Percentiles rank a stretch among this genome's conserved stretches.
phyloP scores from a whole-genome alignment of 2,888 invertebrate species.

The Trypoxylon attenuatum region DNA sequence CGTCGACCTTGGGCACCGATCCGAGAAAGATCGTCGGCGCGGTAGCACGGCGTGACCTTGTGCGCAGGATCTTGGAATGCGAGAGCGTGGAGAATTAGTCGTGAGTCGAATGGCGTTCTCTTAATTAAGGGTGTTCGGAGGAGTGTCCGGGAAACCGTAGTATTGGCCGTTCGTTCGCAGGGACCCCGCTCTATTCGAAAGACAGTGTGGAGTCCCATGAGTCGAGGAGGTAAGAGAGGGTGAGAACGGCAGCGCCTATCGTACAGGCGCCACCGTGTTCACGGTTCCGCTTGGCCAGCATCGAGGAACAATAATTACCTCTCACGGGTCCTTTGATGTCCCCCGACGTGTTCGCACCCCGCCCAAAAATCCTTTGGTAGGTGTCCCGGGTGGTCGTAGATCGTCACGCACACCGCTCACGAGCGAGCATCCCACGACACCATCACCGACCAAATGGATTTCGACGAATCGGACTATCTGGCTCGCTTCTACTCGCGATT shows the following conservation, averaged over 20 bases:
- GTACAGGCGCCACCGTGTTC: slow-evolving; percentile 67
- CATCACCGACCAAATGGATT: no score
- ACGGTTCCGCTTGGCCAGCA: slow-evolving; percentile 57
- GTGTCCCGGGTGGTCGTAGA: slow-evolving; percentile 61
- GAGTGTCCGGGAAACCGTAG: slow-evolving; percentile 34
- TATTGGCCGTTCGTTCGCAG: slow-evolving; percentile 9
- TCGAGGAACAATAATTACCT: slow-evolving; percentile 73
- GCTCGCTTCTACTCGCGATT: no score
- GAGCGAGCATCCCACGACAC: no score
- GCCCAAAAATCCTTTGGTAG: slow-evolving; percentile 60
- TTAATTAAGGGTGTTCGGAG: slow-evolving; percentile 65
- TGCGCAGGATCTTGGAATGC: slow-evolving; percentile 44
- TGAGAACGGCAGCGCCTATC: slow-evolving; percentile 68
- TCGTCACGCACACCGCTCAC: slow-evolving; percentile 38
- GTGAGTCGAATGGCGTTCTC: slow-evolving; percentile 62
- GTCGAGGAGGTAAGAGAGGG: slow-evolving; percentile 44
- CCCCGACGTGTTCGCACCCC: slow-evolving; percentile 70
- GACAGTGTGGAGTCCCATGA: slow-evolving; percentile 17
- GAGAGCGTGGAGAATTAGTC: slow-evolving; percentile 60
- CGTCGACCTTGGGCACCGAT: slow-evolving; percentile 33
- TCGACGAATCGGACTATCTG: no score
- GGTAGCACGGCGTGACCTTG: not conserved
- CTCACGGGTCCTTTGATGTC: slow-evolving; percentile 69
- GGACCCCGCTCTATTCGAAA: no score
- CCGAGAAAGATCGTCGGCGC: no score